These are phyloP conservation scores for Drosophila pseudoobscura DNA, from an alignment of 1,140 invertebrate species.

Conservation along the genomic window DNA sequence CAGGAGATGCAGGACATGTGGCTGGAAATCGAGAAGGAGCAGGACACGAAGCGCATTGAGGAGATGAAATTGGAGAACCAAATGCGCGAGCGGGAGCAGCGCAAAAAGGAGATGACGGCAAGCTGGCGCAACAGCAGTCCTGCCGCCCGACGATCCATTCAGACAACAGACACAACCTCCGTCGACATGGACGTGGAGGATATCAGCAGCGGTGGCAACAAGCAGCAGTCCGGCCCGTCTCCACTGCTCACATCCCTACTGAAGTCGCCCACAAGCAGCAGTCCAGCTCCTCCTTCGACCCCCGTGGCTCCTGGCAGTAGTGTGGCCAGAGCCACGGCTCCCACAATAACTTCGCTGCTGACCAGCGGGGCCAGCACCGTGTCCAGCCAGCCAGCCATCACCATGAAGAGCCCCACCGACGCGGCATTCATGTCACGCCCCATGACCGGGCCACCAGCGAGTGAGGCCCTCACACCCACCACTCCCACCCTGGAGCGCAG, in stretches of 20 bases:
- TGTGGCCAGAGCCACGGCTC: conserved; percentile 73
- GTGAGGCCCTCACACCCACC: conserved; percentile 16
- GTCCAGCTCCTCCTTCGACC: conserved; percentile 29
- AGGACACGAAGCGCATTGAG: conserved; percentile 88
- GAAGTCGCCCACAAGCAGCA: conserved; percentile 87
- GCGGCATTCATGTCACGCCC: conserved; percentile 61
- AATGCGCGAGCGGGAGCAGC: conserved; percentile 88
- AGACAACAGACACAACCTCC: conserved; percentile 64
- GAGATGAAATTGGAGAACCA: conserved; percentile 86
- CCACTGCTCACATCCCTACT: conserved; percentile 92
- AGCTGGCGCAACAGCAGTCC: conserved; percentile 84
- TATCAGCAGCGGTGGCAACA: conserved; percentile 44
- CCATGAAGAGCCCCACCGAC: conserved; percentile 57
- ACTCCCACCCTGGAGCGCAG: conserved; percentile 58
- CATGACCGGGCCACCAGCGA: conserved; percentile 61
- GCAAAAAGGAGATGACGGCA: conserved; percentile 85
- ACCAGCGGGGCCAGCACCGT: conserved; percentile 51
- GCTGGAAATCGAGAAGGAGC: conserved; percentile 89
- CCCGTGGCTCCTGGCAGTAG: conserved; percentile 29
- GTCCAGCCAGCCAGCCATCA: conserved; percentile 66
- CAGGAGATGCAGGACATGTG: conserved; percentile 89
- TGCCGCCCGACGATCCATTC: conserved; percentile 25
- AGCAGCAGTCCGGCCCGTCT: conserved; percentile 83
- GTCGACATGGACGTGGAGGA: conserved; percentile 82
- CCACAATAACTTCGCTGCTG: conserved; percentile 76